Base-by-base conservation (phyloP, 1,140 invertebrate genomes). In the Scaptomyza pallida region DNA sequence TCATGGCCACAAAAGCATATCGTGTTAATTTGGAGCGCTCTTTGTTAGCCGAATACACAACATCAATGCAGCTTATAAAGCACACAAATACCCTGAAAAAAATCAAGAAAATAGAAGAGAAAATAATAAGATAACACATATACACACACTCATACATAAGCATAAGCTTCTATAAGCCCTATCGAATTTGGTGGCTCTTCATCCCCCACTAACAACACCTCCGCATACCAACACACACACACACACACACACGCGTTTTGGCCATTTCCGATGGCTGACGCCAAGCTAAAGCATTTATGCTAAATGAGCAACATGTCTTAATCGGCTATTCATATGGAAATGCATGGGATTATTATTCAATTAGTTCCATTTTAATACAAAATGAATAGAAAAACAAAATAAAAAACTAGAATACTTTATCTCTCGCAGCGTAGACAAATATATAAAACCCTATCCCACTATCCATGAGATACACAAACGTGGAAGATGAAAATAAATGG, bases 251-350 rank as follows among this genome's bases (percentile, higher is more conserved):
- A 44, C 56, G 70, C 33, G 33, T 37, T 37, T 30, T 55, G 50
- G 41, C 50, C 43, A 60, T 72, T 72, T 70, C 57, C 73, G 72
- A 80, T 76, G 52, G 68, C 12, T 47, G 63, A 63, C 59, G 59
- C 43, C 33, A 35, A 23, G 41, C 57, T 55, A 52, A 67, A 73
- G 59, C 61, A 70, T 74, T 69, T 77, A 80, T 86, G 76, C 69
- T 86, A 85, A 86, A 85, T 80, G 80, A 86, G 55, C 65, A 77
- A 80, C 72, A 86, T 73, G 72, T 85, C 80, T 85, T 85, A 85
- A 85, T 85, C 81, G 82, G 45, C 82, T 85, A 86, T 85, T 85
- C 81, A 85, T 85, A 85, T 85, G 81, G 81, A 86, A 86, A 86
- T 86, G 55, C 51, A 62, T 72, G 78, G 81, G 81, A 86, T 86